Base-by-base conservation (phyloP, 2,113 vertebrate species). In the Potamarius usumacintae region DNA sequence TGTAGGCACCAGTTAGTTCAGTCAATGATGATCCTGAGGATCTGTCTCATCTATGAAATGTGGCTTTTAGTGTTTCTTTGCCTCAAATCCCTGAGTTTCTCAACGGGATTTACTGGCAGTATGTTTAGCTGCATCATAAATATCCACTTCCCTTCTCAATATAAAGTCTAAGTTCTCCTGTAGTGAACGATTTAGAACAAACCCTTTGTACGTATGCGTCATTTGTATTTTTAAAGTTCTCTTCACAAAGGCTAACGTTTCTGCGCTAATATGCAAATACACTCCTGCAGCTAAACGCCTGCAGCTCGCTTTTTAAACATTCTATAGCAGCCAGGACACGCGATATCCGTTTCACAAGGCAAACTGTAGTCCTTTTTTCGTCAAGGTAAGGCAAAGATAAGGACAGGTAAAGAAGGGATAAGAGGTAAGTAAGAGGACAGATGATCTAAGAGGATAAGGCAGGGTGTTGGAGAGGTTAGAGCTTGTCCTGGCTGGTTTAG, bases 211-310 rank as follows among this genome's bases (percentile, higher is more conserved):
- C 63, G 67, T 86, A 1, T 87, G 27, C 60, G 63, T 20, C 18
- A 14, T 84, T 0, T 86, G 63, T 83, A 67, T 89, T 80, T 82
- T 55, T 0, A 55, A 89, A 90, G 87, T 91, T 92, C 88, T 91
- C 92, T 89, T 89, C 91, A 88, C 91, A 91, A 92, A 90, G 92
- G 88, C 90, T 88, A 58, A 58, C 4, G 15, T 42, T 52, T 25
- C 60, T 52, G 50, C 88, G 89, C 88, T 79, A 90, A 95, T 93
- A 92, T 94, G 86, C 92, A 92, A 84, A 55, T 91, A 91, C 93
- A 88, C 88, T 85, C 91, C 27, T 80, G 52, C 30, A 30, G 30
- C 30, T 30, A 30, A 78, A 87, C 55, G 83, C 92, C 92, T 91
- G 80, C 91, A 86, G 62, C 88, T 86, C 90, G 88, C 83, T 57